Evolutionary conservation across 2,888 invertebrate genomes (phyloP), one percentile per base, ranked within the genome.

Genomic region (Charanyca ferruginea): DNA sequence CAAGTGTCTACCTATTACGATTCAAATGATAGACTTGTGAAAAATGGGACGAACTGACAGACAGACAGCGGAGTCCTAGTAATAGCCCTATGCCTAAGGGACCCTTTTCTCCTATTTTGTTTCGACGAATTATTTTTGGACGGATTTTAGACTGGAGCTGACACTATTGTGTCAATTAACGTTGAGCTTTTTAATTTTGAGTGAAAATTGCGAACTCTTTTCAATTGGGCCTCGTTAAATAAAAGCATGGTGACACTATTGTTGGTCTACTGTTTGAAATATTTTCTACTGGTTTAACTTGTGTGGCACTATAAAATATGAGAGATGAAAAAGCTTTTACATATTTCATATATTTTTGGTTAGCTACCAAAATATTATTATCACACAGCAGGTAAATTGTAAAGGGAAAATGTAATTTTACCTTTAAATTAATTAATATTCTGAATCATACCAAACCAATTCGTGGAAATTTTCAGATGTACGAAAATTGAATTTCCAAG

Each of bases 121-220:
- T 35, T 20, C 20, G 44, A 32, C 11, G n/a, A 28, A 48, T 61
- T 44, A 48, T 18, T 61, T 45, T 52, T 38, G n/a, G 22, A 11
- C 2, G n/a, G 58, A 23, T 48, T 68, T 62, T 51, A 23, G 22
- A 8, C n/a, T 18, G 25, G 7, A 48, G 25, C 52, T 45, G 22
- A 38, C 58, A 68, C 68, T 64, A 59, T 51, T 63, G 65, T 65
- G n/a, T 25, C 77, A 64, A 60, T 55, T 65, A 47, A 35, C 41
- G 53, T 54, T 47, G 58, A 47, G 61, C 58, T 66, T 75, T 28
- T 77, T 63, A 62, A 66, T 77, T 77, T 66, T 63, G 41, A 42
- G n/a, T 51, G 22, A 71, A n/a, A 71, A 77, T 53, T 74, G 42
- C 20, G 48, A 44, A 47, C 44, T 38, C 44, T 28, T 57, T 52